phyloP scores from a whole-genome alignment of 2,797 vertebrate species.

The Pseudomugil tenellus region DNA sequence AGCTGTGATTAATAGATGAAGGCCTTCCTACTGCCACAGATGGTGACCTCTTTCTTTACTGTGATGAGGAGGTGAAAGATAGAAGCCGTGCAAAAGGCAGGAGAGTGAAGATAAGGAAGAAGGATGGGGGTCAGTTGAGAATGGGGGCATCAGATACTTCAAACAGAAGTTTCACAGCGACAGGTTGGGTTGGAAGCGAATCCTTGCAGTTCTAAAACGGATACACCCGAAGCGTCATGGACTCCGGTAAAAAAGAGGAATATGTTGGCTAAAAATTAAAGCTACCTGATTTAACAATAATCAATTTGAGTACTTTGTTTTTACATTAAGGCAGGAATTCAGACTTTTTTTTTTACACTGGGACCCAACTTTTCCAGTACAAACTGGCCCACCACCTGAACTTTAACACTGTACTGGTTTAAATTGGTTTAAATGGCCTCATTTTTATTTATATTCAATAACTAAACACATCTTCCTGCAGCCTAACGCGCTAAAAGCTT shows the following conservation, averaged over 20 bases:
- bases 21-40: constrained; percentile 69
- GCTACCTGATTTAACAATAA: too few relatives aligned
- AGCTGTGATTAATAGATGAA: constrained; percentile 70
- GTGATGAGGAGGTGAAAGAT: constrained; percentile 13
- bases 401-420: too few relatives aligned
- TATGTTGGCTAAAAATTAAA: too few relatives aligned
- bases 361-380: too few relatives aligned
- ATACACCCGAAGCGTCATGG: background rate
- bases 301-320: background rate
- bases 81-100: constrained; percentile 5
- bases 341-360: too few relatives aligned
- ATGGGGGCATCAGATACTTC: constrained; percentile 2
- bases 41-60: constrained; percentile 73
- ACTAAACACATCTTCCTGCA: too few relatives aligned
- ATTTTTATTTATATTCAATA: too few relatives aligned
- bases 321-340: background rate
- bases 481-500: too few relatives aligned
- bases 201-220: background rate
- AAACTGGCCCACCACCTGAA: too few relatives aligned
- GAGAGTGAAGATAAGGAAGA: constrained; percentile 15
- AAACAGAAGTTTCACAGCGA: constrained; percentile 14
- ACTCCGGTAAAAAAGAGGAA: background rate
- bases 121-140: constrained; percentile 3
- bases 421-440: too few relatives aligned
- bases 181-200: background rate